Evolutionary conservation across 1,140 invertebrate species (phyloP).

Genomic region (Triops longicaudatus): DNA sequence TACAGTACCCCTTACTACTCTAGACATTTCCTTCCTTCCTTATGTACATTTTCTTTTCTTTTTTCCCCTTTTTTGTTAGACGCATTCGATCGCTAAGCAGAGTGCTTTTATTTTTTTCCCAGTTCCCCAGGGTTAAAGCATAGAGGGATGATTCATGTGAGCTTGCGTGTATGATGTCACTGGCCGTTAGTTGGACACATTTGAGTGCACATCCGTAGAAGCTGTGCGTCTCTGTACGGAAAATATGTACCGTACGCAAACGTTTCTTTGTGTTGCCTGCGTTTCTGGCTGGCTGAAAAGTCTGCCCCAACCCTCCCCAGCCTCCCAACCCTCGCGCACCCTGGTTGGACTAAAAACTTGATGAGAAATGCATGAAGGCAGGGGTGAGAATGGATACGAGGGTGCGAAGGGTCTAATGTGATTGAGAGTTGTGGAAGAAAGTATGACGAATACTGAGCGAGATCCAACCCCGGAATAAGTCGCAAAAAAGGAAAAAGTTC

Average conservation of each 20-base stretch:
- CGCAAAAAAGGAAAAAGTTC: background rate
- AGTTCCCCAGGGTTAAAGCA: background rate
- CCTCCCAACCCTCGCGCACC: background rate
- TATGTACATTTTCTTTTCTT: background rate
- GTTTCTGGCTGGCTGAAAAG: background rate
- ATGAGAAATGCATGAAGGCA: background rate
- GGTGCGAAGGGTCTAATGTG: background rate
- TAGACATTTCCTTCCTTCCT: background rate
- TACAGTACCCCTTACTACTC: background rate
- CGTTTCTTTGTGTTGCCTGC: background rate
- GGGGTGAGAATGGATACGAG: background rate
- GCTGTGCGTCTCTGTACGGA: background rate
- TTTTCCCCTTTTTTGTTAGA: background rate
- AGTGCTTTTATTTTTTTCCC: too few species aligned
- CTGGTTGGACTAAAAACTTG: background rate
- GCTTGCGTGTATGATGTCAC: conserved; percentile 1
- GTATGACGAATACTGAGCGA: background rate
- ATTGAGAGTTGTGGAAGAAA: background rate
- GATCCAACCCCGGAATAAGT: background rate
- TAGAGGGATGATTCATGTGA: background rate
- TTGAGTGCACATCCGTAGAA: background rate
- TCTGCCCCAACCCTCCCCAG: background rate
- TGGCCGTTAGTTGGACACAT: conserved; percentile 1
- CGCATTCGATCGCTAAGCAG: background rate
- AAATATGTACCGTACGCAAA: background rate